Conservation (phyloP, 2,888 invertebrate genomes). For the Epicampocera succincta region DNA sequence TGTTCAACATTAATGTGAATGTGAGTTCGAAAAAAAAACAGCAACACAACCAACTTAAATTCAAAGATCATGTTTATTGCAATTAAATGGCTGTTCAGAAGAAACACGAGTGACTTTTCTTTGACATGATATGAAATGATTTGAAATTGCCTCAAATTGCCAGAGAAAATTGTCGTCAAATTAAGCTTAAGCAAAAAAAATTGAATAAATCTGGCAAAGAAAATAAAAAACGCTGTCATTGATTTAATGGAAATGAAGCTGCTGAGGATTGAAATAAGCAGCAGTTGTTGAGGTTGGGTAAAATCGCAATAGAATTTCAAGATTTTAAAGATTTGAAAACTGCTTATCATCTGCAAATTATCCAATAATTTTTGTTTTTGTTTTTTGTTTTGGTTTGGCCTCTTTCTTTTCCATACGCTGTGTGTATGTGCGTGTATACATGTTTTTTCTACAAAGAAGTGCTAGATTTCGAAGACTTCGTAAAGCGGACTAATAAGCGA, state of each 20-base stretch:
- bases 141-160: conserved; percentile 46
- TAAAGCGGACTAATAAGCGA: too few relatives aligned
- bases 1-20: conserved; percentile 44
- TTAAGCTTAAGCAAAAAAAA: background rate
- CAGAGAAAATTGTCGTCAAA: conserved; percentile 39
- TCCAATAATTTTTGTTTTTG: too few relatives aligned
- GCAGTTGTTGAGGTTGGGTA: background rate
- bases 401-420: too few relatives aligned
- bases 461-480: too few relatives aligned
- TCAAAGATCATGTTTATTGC: conserved; percentile 50
- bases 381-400: too few relatives aligned
- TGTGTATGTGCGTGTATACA: too few relatives aligned
- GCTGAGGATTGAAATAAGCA: background rate
- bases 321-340: too few relatives aligned
- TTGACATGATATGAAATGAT: conserved; percentile 54
- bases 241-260: conserved; percentile 14
- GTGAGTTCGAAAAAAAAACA: background rate
- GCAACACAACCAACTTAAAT: background rate
- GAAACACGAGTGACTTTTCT: conserved; percentile 52
- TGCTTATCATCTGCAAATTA: too few relatives aligned
- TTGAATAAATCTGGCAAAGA: background rate
- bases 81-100: conserved; percentile 46
- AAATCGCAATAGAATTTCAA: background rate
- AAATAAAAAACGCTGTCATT: background rate
- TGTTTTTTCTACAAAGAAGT: too few relatives aligned